These are phyloP conservation scores for Steinernema scapterisci DNA, from an alignment of 2,888 invertebrate species.

Conservation along the genomic window DNA sequence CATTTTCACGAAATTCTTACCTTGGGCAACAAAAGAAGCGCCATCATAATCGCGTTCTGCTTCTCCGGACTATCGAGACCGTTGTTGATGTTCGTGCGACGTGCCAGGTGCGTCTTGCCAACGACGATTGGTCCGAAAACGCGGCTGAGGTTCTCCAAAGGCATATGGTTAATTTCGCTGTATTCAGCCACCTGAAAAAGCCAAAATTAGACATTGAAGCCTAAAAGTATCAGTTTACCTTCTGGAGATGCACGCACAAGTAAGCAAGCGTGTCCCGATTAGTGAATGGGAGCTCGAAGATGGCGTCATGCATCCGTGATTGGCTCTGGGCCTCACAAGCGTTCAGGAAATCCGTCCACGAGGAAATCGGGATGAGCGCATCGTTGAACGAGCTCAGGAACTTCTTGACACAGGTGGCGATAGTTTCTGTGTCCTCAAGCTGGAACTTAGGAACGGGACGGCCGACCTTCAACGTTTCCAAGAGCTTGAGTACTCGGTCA, in stretches of 20 bases:
- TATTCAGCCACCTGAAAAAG: conserved; percentile 43
- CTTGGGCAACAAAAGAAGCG: conserved; percentile 46
- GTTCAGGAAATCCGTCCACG: conserved; percentile 82
- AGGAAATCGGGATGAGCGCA: conserved; percentile 81
- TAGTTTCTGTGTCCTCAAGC: conserved; percentile 84
- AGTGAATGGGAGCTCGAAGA: conserved; percentile 84
- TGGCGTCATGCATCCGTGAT: conserved; percentile 72
- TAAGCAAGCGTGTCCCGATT: conserved; percentile 94
- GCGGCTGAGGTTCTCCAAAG: conserved; percentile 82
- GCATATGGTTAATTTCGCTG: conserved; percentile 80
- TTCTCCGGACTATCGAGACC: not conserved
- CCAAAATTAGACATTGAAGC: too few species aligned
- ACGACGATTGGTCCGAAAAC: conserved; percentile 93
- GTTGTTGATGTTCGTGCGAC: conserved; percentile 22
- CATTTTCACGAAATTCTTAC: conserved; percentile 32
- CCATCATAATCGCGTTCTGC: conserved; percentile 44
- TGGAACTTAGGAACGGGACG: conserved; percentile 85
- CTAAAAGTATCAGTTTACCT: too few species aligned
- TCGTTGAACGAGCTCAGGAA: conserved; percentile 86
- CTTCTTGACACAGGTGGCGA: conserved; percentile 92
- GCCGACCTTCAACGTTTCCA: conserved; percentile 83
- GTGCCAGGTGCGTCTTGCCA: conserved; percentile 73
- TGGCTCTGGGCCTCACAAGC: conserved; percentile 71
- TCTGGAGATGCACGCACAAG: conserved; percentile 41
- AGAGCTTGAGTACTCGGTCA: conserved; percentile 76